Percentiles rank a stretch among this genome's conserved stretches.
phyloP scores from a whole-genome alignment of 2,113 vertebrate genomes.

The Scomber colias region DNA sequence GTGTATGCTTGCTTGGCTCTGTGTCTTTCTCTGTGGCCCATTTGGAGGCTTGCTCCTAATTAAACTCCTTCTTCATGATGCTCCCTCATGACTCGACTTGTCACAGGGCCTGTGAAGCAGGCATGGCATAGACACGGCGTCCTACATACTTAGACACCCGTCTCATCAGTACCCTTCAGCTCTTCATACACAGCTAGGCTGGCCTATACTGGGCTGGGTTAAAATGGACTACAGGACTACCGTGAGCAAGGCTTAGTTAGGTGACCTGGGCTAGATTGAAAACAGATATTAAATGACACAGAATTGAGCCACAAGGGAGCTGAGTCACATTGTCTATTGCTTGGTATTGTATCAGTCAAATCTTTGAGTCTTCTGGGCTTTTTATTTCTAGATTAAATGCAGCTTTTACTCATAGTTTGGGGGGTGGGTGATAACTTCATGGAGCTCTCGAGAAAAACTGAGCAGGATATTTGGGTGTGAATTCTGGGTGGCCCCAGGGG shows the following conservation, averaged over 20 bases:
- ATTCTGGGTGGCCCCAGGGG: constrained; percentile 75
- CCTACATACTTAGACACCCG: constrained; percentile 85
- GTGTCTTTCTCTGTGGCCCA: constrained; percentile 79
- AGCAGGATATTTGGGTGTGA: constrained; percentile 73
- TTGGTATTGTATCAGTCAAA: constrained; percentile 11
- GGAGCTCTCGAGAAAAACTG: constrained; percentile 57
- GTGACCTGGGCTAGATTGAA: constrained; percentile 18
- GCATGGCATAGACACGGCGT: constrained; percentile 82
- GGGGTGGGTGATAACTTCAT: constrained; percentile 62
- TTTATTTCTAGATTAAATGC: constrained; percentile 13
- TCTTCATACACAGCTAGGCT: constrained; percentile 59
- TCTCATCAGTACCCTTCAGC: constrained; percentile 82
- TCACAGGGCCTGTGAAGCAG: constrained; percentile 81
- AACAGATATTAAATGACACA: constrained; percentile 10
- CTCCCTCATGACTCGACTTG: constrained; percentile 84
- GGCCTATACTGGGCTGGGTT: constrained; percentile 48
- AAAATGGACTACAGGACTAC: constrained; percentile 11
- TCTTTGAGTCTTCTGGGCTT: constrained; percentile 19
- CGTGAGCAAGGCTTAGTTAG: constrained; percentile 14
- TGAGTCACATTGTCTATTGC: neutral
- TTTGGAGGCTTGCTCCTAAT: constrained; percentile 87
- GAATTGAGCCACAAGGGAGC: neutral
- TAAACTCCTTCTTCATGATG: constrained; percentile 85
- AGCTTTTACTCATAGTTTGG: constrained; percentile 45
- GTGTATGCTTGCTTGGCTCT: constrained; percentile 70